These are phyloP conservation scores for Camponotus vicinus DNA, from an alignment of 1,140 invertebrate species.

Conservation along the genomic window DNA sequence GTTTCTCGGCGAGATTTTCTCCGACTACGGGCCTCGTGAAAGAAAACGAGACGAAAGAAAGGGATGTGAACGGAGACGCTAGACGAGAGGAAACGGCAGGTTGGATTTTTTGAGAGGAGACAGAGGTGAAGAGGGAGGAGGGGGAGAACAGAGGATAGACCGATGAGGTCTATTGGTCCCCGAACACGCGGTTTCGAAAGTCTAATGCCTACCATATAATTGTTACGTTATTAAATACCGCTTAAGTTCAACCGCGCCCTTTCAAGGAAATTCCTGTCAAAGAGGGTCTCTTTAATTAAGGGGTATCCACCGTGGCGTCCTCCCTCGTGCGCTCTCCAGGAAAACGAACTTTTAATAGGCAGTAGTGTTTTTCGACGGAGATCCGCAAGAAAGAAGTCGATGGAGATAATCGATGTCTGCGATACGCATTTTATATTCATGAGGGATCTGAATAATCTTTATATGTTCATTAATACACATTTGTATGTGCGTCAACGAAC, in stretches of 20 bases:
- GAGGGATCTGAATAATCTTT: conserved; percentile 53
- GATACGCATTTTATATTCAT: conserved; percentile 68
- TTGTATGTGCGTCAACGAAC: too few species aligned
- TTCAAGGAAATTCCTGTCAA: conserved; percentile 75
- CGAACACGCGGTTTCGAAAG: conserved; percentile 75
- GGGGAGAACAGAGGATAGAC: conserved; percentile 17
- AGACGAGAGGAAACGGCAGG: conserved; percentile 1
- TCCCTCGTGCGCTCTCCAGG: conserved; percentile 67
- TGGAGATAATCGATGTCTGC: conserved; percentile 68
- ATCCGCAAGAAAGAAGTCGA: conserved; percentile 67
- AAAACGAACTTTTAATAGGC: conserved; percentile 78
- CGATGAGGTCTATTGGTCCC: conserved; percentile 60
- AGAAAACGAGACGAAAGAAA: not conserved
- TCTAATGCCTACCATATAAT: conserved; percentile 84
- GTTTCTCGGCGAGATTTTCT: conserved; percentile 73
- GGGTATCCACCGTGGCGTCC: conserved; percentile 64
- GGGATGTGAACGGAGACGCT: not conserved
- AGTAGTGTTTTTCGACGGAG: conserved; percentile 11
- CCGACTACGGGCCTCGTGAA: conserved; percentile 55
- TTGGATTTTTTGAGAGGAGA: conserved; percentile 6
- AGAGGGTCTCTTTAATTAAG: conserved; percentile 79
- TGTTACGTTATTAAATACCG: conserved; percentile 86
- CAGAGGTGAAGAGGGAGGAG: conserved; percentile 28
- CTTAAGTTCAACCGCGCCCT: conserved; percentile 76
- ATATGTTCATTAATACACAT: conserved; percentile 37